A percentile compares a stretch with the other conserved stretches of the same genome.
Evolutionary conservation across 2,113 vertebrate genomes (phyloP).

Genomic region (Leptosomus discolor): DNA sequence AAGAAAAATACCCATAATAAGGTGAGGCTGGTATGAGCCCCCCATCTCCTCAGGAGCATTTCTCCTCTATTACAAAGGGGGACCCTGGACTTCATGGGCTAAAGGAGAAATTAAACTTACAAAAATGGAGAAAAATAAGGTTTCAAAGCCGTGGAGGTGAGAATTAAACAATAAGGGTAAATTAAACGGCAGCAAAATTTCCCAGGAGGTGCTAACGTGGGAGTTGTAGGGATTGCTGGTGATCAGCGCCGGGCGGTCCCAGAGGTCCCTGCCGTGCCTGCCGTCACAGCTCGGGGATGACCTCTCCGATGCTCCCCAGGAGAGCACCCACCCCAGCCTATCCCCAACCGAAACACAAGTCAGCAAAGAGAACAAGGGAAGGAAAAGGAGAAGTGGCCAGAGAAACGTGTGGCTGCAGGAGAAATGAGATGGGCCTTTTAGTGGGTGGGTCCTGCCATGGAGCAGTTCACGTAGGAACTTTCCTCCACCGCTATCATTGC

Average conservation of each 20-base stretch:
- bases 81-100: too few relatives aligned
- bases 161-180: not conserved
- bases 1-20: too few relatives aligned
- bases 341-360: not conserved
- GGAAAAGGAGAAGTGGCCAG: not conserved
- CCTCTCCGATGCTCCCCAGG: not conserved
- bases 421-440: not conserved
- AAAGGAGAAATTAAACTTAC: too few relatives aligned
- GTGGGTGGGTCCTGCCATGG: not conserved
- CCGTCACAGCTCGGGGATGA: not conserved
- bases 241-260: not conserved
- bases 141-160: not conserved
- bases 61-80: too few relatives aligned
- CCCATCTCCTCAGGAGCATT: too few relatives aligned
- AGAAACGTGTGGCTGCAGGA: not conserved
- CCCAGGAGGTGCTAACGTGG: not conserved
- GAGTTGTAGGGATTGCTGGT: not conserved
- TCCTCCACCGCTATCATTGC: not conserved
- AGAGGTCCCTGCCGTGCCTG: not conserved
- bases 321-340: not conserved
- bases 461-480: not conserved
- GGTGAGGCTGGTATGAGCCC: too few relatives aligned
- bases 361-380: not conserved
- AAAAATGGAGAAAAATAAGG: not conserved
- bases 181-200: not conserved